Base-by-base conservation (phyloP, 2,888 invertebrate species). In the Oscheius sp. region DNA sequence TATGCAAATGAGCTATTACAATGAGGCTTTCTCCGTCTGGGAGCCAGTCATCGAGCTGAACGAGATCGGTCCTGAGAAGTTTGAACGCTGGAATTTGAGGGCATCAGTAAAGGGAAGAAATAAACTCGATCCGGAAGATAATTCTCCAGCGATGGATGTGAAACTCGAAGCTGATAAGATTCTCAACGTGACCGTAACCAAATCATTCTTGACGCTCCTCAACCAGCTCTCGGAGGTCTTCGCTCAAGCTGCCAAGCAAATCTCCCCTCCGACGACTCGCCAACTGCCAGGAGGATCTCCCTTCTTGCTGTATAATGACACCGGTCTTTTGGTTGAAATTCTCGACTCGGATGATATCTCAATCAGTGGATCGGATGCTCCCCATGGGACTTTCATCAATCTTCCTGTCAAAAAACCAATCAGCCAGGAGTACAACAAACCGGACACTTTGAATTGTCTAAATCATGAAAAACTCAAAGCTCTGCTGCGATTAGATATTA, bases 1-100 rank as follows among this genome's bases (percentile, higher is more conserved):
- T 0, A 88, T 96, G 84, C 92, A 93, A 87, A 92, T 96, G 89
- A 93, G 93, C 3, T 97, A 96, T 88, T 98, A 93, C 88, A 98
- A 98, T 88, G 93, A 93, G 84, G 89, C 91, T 4, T 90, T 94
- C 75, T 94, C 94, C 8, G 90, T 94, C 42, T 98, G 98, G 98
- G 98, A 98, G 88, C 96, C 96, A 0, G 89, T 98, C 0, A 84
- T 85, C 37, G 85, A 85, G 67, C 84, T 83, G 6, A 76, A 84
- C 6, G 79, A 82, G 46, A 72, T 69, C 23, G 72, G 78, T 25
- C 70, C 72, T 10, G 78, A 71, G n/a, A 63, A 55, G 12, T 81
- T 73, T 63, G 78, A 79, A 39, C 71, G 80, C 2, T 83, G 82
- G 82, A 71, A 71, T 15, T 23, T 69, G 8, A 15, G 42, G 0